Evolutionary conservation across 2,797 vertebrate species (phyloP).

Genomic region (Lepus townsendii): DNA sequence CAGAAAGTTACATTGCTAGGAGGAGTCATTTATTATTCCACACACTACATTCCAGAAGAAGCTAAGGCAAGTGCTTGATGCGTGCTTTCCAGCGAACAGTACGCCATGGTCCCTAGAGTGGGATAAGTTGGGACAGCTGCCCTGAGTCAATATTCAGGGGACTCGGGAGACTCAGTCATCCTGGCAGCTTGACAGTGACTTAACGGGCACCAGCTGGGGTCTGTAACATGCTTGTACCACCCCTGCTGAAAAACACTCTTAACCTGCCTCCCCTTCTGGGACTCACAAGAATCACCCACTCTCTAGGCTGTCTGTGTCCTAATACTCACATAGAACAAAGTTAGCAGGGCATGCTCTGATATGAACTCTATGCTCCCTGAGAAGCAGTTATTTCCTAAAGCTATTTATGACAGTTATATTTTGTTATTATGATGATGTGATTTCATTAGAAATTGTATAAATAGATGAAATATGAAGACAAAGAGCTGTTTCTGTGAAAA

Average conservation of each 20-base stretch:
- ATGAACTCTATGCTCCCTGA: not conserved
- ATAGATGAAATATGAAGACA: constrained; percentile 44
- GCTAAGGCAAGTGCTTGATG: constrained; percentile 54
- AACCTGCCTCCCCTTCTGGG: not conserved
- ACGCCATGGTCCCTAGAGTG: constrained; percentile 28
- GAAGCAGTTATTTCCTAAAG: not conserved
- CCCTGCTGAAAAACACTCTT: not conserved
- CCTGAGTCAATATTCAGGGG: constrained; percentile 55
- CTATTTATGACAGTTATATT: constrained; percentile 50
- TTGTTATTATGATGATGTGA: constrained; percentile 54
- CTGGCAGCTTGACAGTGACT: constrained; percentile 60
- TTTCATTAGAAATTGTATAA: constrained; percentile 63
- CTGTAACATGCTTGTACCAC: not conserved
- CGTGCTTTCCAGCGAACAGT: constrained; percentile 47
- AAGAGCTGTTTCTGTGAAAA: constrained; percentile 29
- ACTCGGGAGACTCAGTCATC: constrained; percentile 12
- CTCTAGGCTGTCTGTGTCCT: not conserved
- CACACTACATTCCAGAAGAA: constrained; percentile 56
- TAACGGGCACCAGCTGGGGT: constrained; percentile 47
- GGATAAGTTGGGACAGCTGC: constrained; percentile 65
- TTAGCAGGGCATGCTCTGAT: constrained; percentile 14
- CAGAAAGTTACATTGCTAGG: constrained; percentile 20
- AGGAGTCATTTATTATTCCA: constrained; percentile 30
- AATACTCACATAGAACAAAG: not conserved
- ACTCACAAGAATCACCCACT: not conserved